phyloP scores from a whole-genome alignment of 2,113 vertebrate genomes.

The Bubo bubo region DNA sequence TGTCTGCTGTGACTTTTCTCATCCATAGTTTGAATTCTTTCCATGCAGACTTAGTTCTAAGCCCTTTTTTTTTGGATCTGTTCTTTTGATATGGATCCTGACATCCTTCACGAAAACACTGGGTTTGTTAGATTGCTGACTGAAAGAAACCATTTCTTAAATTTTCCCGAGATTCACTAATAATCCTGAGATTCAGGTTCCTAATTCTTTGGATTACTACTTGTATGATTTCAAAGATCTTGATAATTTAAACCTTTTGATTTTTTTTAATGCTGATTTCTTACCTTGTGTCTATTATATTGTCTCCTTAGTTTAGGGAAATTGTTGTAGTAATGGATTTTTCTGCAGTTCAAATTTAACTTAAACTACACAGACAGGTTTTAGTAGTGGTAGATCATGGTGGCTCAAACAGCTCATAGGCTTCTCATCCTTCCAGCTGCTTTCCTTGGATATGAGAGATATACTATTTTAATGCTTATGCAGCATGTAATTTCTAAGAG shows the following conservation, averaged over 20 bases:
- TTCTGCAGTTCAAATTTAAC: not conserved
- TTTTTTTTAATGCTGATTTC: not conserved
- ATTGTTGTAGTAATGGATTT: not conserved
- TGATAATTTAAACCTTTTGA: not conserved
- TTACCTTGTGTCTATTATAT: not conserved
- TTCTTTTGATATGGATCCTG: not conserved
- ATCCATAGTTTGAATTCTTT: not conserved
- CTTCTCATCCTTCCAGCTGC: not conserved
- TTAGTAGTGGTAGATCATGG: not conserved
- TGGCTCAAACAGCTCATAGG: not conserved
- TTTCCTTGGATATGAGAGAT: not conserved
- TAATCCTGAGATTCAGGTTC: not conserved
- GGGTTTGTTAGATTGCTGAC: not conserved
- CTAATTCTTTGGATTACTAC: not conserved
- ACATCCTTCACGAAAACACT: fast-evolving
- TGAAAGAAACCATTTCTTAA: not conserved
- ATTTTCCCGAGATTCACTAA: not conserved
- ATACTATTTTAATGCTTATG: not conserved
- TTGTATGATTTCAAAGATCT: not conserved
- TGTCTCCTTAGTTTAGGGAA: not conserved
- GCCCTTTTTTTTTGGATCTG: not conserved
- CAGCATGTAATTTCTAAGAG: not conserved
- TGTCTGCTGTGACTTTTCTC: not conserved
- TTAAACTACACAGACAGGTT: not conserved
- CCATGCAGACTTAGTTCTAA: not conserved